Base-by-base conservation (phyloP, 2,113 vertebrate genomes). In the Crotophaga sulcirostris region DNA sequence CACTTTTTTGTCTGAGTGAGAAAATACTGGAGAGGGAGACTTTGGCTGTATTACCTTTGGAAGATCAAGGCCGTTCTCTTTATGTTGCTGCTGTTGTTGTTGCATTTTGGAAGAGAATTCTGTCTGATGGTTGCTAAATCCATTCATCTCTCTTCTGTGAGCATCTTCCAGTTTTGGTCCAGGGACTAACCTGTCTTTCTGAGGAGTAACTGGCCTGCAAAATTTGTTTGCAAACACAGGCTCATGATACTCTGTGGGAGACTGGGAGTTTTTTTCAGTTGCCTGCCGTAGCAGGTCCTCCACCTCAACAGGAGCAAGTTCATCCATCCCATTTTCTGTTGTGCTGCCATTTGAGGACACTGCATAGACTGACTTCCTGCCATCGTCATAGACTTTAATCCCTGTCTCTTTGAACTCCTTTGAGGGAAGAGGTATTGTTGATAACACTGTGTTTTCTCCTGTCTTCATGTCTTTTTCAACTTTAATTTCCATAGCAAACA, bases 401-500 rank as follows among this genome's bases (percentile, higher is more conserved):
- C 99, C 99, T 55, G 97, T 97, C 33, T 98, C 97, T 90, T 97
- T 97, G 69, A 99, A 97, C 62, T 98, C 97, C 58, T 98, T 98
- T 11, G 99, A 98, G 9, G 97, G 98, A 91, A 99, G 95, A 29
- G 98, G 98, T 55, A 98, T 98, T n/a, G 98, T 98, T 34, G 99
- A 99, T 40, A 99, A 96, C n/a, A 99, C 98, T 24, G 98, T 98
- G 72, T 98, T 99, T 96, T 98, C 98, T 25, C 99, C 99, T 13
- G 99, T 99, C 94, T 98, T 98, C 92, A 98, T 97, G 91, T 99
- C 98, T 89, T 98, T 99, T 97, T 99, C 98, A 74, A 99, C 99
- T 94, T 98, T 99, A 90, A 99, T 99, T 98, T 99, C 98, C 98
- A 99, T 99, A 17, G 99, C 99, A 96, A 99, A 99, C 59, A 99